Evolutionary conservation across 2,797 vertebrate species (phyloP).

Genomic region (Rhinophrynus dorsalis): DNA sequence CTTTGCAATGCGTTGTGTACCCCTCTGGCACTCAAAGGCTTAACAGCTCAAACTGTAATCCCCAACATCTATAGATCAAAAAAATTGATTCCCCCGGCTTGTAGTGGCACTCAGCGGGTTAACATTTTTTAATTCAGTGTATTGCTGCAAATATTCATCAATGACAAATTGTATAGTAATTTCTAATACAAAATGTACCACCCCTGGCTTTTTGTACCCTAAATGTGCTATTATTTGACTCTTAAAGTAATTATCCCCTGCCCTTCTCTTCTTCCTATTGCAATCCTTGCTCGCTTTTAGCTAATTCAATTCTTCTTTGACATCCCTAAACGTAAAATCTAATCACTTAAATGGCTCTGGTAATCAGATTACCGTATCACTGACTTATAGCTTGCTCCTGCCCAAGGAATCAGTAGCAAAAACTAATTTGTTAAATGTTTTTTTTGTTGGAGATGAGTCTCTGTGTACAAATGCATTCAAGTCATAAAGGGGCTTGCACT

Average conservation of each 20-base stretch:
- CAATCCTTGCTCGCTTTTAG: conserved; percentile 18
- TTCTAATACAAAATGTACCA: neutral
- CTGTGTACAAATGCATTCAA: neutral
- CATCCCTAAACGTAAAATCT: conserved; percentile 21
- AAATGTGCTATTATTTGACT: neutral
- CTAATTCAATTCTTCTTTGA: conserved; percentile 24
- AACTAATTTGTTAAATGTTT: conserved; percentile 24
- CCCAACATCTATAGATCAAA: neutral
- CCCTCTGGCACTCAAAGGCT: too few species aligned
- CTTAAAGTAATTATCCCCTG: neutral
- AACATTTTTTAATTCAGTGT: too few species aligned
- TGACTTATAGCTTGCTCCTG: conserved; percentile 8
- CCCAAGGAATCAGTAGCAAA: neutral
- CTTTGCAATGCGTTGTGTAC: too few species aligned
- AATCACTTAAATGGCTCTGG: conserved; percentile 37
- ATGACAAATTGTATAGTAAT: neutral
- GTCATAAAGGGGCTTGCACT: neutral
- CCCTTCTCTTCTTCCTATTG: neutral
- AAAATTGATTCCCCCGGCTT: neutral
- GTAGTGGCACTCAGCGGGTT: too few species aligned
- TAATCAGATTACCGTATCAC: conserved; percentile 25
- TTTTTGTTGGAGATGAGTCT: neutral
- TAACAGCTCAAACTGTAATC: too few species aligned
- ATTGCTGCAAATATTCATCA: neutral
- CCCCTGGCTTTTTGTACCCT: conserved; percentile 3